A percentile compares a stretch with the other conserved stretches of the same genome.
Evolutionary conservation across 1,140 invertebrate species (phyloP).

Genomic region (Araneus ventricosus): DNA sequence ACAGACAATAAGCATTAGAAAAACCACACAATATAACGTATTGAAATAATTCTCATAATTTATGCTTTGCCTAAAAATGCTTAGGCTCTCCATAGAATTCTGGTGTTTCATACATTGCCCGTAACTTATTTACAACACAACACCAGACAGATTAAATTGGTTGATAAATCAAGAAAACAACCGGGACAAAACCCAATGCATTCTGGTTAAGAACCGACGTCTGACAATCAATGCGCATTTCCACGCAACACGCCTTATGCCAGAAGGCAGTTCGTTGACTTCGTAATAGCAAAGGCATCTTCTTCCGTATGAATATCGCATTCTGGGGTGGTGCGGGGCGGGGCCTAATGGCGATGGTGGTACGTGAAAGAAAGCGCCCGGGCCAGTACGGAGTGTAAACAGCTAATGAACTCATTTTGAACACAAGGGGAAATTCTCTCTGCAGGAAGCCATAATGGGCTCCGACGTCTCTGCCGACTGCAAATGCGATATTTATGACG

Average conservation of each 20-base stretch:
- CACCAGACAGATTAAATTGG: too few relatives aligned
- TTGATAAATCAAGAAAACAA: too few relatives aligned
- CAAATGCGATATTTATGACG: conserved; percentile 41
- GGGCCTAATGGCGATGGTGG: conserved; percentile 12
- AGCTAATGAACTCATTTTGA: conserved; percentile 59
- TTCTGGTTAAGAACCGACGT: not conserved
- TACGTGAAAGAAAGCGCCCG: conserved; percentile 35
- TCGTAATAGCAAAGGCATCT: not conserved
- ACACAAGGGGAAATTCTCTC: conserved; percentile 32
- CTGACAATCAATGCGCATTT: not conserved
- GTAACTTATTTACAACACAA: too few relatives aligned
- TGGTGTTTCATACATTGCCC: too few relatives aligned
- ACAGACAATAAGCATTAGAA: too few relatives aligned
- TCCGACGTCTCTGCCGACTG: conserved; percentile 31
- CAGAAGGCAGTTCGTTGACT: conserved; percentile 44
- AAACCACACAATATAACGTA: too few relatives aligned
- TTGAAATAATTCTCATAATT: too few relatives aligned
- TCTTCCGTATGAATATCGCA: conserved; percentile 35
- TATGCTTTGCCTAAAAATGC: too few relatives aligned
- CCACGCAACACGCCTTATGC: not conserved
- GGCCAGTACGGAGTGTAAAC: conserved; percentile 42
- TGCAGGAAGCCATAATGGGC: conserved; percentile 46
- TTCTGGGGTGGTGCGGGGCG: conserved; percentile 8
- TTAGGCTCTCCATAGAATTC: too few relatives aligned
- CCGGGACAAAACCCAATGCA: too few relatives aligned